A percentile compares a stretch with the other conserved stretches of the same genome.
These are phyloP conservation scores for Pollenia amentaria DNA, from an alignment of 2,888 invertebrate species.

Conservation along the genomic window DNA sequence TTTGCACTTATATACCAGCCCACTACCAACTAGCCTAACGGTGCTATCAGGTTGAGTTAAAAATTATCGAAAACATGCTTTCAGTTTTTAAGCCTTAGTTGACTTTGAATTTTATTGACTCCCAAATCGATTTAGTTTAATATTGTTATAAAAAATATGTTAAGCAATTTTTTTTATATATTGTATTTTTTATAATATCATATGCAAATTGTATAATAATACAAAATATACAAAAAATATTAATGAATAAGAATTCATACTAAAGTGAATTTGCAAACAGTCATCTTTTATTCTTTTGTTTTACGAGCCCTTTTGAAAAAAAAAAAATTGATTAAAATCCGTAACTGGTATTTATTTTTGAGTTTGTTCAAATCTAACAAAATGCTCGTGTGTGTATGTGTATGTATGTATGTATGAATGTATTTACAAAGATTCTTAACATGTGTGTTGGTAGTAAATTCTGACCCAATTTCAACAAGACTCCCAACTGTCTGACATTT, in stretches of 20 bases:
- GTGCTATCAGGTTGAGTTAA: too few species aligned
- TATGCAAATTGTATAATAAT: conserved; percentile 1
- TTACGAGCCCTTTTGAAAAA: neutral
- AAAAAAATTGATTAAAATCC: neutral
- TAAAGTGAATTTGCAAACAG: conserved; percentile 5
- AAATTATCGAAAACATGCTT: too few species aligned
- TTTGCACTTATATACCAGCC: too few species aligned
- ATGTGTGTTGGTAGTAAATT: conserved; percentile 45
- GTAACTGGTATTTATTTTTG: neutral
- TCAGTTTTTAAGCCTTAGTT: too few species aligned
- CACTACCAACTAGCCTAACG: too few species aligned
- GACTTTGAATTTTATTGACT: too few species aligned
- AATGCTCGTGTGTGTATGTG: neutral
- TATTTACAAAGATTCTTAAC: conserved; percentile 19
- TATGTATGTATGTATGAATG: neutral
- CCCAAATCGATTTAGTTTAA: too few species aligned
- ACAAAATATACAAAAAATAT: neutral
- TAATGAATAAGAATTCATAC: neutral
- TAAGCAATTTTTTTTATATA: too few species aligned
- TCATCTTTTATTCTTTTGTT: neutral
- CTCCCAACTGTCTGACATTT: conserved; percentile 65
- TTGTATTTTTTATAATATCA: neutral
- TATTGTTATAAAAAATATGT: too few species aligned
- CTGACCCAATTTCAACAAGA: conserved; percentile 62
- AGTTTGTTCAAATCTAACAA: neutral